Evolutionary conservation across 2,797 vertebrate genomes (phyloP), one percentile per base, ranked within the genome.

Genomic region (Hippopotamyrus pictus): DNA sequence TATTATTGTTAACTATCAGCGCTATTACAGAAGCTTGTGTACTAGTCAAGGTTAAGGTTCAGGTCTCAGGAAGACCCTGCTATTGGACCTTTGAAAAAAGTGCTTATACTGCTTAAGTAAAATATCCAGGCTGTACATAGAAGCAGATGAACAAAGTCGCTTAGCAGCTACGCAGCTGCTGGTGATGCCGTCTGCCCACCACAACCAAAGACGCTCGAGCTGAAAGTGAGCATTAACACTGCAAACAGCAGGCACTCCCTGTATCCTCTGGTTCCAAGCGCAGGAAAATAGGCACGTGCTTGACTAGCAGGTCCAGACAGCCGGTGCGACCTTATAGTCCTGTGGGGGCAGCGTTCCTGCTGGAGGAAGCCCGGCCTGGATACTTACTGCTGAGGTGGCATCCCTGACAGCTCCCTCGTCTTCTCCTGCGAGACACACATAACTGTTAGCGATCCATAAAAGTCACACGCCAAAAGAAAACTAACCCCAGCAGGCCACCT

Each of bases 401-500:
- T 92, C 0, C 93, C 93, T 37, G 96, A 95, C 0, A 97, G 94
- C 29, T 96, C 93, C 89, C 96, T 96, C 83, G 95, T 96, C 92
- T 95, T 96, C 90, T 96, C 96, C 96, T 97, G 89, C 91, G 85
- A 91, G 50, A 79, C 5, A 79, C 22, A 86, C 50, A 54, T 53
- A 57, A 57, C 2, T 6, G 54, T 44, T 59, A 59, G 33, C 37
- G 0, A 87, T 87, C 54, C 54, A 87, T 87, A 87, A 59, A 87
- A 44, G 14, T 59, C 33, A 87, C 86, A 1, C 19, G 50, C 14
- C 7, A 3, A 33, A 29, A 6, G 48, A 29, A 33, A 5, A 17
- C 12, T 6, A 33, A 29, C 50, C 6, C 7, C 1, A 12, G 19
- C 48, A n/a, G 1, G 17, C 5, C 1, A 17, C 14, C 48, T 7